phyloP scores from a whole-genome alignment of 2,888 invertebrate species.

The Caenorhabditis sp. region DNA sequence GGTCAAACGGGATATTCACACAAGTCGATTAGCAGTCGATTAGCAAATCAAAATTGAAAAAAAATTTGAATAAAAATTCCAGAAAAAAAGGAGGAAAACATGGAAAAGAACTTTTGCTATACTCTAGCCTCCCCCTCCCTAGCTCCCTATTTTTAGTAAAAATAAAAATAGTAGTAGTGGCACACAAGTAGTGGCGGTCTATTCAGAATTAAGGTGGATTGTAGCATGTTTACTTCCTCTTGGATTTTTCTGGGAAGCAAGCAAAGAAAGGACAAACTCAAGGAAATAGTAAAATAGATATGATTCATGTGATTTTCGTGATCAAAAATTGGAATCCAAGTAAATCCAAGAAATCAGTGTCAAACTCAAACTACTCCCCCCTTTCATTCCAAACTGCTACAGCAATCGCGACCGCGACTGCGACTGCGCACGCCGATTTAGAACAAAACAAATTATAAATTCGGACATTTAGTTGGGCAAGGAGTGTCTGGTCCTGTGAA shows the following conservation, averaged over 20 bases:
- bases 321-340: neutral
- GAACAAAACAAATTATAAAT: slow-evolving; percentile 67
- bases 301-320: no score
- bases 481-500: slow-evolving; percentile 35
- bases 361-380: no score
- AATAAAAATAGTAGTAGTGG: no score
- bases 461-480: slow-evolving; percentile 60
- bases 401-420: no score
- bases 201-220: slow-evolving; percentile 49
- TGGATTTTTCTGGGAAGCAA: slow-evolving; percentile 7
- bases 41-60: neutral
- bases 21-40: slow-evolving; percentile 12
- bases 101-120: no score
- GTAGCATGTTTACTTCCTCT: slow-evolving; percentile 35
- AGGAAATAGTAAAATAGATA: neutral
- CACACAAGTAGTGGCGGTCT: no score
- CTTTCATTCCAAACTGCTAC: no score
- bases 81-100: no score
- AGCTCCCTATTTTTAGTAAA: slow-evolving; percentile 22
- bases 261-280: slow-evolving; percentile 18
- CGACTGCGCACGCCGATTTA: slow-evolving; percentile 35
- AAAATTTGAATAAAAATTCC: no score
- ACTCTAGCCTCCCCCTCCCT: neutral
- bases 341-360: neutral
- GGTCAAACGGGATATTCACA: slow-evolving; percentile 4